Evolutionary conservation across 2,797 vertebrate species (phyloP), one percentile per base, ranked within the genome.

Genomic region (Staurois parvus): DNA sequence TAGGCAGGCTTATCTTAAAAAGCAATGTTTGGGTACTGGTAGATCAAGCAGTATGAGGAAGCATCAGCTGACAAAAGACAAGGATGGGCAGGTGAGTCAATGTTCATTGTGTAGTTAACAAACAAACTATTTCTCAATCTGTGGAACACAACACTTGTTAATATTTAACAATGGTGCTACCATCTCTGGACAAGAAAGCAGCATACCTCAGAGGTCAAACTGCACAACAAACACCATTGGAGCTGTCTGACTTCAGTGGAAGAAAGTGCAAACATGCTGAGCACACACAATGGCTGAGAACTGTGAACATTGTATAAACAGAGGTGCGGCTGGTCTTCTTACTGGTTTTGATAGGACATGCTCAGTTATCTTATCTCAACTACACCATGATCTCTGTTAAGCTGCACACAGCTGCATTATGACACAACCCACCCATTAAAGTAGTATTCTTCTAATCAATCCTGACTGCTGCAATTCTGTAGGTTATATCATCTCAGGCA

Each of bases 131-230:
- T 85, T 70, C 72, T 76, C 72, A 40, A 76, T 67, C 66, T 5
- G 37, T 42, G 76, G 42, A 80, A 81, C 68, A 78, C 52, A 79
- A 79, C 56, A 76, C 40, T 80, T 69, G 77, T 80, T 85, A 85
- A 85, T 85, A 76, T 76, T 85, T 81, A 85, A 80, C 84, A 81
- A 79, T 67, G 68, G 70, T 10, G 84, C 77, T 68, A 70, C 78
- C 34, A 26, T 34, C 34, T 28, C 26, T 45, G 45, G 73, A 72
- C 42, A 75, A 75, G 77, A 40, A 76, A 62, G 12, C 28, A 9
- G 56, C 64, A 81, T 80, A 52, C n/a, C 30, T 67, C 79, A 81
- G 64, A 64, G 67, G 66, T 86, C 85, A 82, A 48, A 66, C 67
- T 81, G 64, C 28, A 76, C 56, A 59, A 86, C 62, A 86, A 81